Percentiles rank a stretch among this genome's conserved stretches.
phyloP scores from a whole-genome alignment of 2,888 invertebrate genomes.

The Furcula furcula region DNA sequence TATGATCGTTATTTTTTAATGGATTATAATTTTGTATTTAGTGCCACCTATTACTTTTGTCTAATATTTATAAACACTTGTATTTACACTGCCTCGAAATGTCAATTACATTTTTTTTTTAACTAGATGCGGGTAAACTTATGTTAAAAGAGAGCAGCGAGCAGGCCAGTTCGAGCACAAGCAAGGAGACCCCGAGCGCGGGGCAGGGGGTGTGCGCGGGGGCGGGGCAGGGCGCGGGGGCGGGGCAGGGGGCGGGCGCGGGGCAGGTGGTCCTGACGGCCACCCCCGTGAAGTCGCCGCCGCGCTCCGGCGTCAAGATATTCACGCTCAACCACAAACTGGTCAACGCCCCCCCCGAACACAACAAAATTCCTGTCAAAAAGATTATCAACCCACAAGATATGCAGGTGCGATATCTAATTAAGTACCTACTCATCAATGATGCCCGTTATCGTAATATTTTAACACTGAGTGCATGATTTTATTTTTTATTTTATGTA shows the following conservation, averaged over 20 bases:
- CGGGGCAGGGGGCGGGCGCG: slow-evolving; percentile 15
- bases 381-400: slow-evolving; percentile 39
- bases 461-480: no score
- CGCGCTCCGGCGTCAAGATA: slow-evolving; percentile 48
- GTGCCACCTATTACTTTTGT: no score
- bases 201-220: slow-evolving; percentile 8
- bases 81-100: no score
- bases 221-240: slow-evolving; percentile 1
- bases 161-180: slow-evolving; percentile 3
- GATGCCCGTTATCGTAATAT: no score
- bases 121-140: slow-evolving; percentile 86
- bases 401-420: slow-evolving; percentile 32
- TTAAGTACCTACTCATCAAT: no score
- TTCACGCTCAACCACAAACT: slow-evolving; percentile 50
- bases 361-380: slow-evolving; percentile 27
- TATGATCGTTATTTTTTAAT: no score
- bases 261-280: slow-evolving; percentile 43
- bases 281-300: slow-evolving; percentile 41
- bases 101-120: no score
- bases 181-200: slow-evolving; percentile 6
- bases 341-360: slow-evolving; percentile 19
- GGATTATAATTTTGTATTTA: no score
- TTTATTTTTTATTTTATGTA: no score
- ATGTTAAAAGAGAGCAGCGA: slow-evolving; percentile 82
- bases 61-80: no score